Conservation (phyloP, 1,140 invertebrate species). For the Rhynchophorus ferrugineus region DNA sequence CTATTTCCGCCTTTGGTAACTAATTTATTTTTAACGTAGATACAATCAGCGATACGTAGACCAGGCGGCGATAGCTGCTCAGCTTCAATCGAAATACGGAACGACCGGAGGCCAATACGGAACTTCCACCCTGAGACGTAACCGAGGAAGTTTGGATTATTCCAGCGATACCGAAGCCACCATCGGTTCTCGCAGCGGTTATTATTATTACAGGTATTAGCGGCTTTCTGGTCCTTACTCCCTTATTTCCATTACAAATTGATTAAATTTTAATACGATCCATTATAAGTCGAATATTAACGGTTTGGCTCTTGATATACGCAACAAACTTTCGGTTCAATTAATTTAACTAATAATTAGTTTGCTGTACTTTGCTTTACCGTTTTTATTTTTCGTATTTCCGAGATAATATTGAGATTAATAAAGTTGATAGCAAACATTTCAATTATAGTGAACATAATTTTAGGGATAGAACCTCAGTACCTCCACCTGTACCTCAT, state of each 20-base stretch:
- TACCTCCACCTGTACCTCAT: constrained; percentile 29
- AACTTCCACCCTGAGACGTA: constrained; percentile 54
- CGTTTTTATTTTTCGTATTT: too few species aligned
- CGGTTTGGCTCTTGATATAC: too few species aligned
- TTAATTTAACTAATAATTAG: too few species aligned
- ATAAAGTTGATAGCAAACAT: too few species aligned
- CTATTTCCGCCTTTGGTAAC: too few species aligned
- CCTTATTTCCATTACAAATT: background rate
- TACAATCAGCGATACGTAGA: constrained; percentile 52
- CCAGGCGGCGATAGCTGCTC: constrained; percentile 45
- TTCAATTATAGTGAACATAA: too few species aligned
- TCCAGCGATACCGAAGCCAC: constrained; percentile 91
- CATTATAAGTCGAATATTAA: too few species aligned
- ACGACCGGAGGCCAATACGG: constrained; percentile 32
- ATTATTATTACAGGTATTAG: constrained; percentile 63
- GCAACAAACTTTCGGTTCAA: too few species aligned
- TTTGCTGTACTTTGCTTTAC: too few species aligned
- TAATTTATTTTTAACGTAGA: too few species aligned
- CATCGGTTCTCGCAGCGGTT: constrained; percentile 65
- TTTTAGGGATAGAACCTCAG: constrained; percentile 17
- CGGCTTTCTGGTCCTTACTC: background rate
- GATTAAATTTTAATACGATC: background rate
- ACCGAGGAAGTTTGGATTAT: constrained; percentile 73
- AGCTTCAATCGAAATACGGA: constrained; percentile 40
- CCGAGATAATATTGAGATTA: too few species aligned